These are phyloP conservation scores for Gymnocephalus cernua DNA, from an alignment of 2,113 vertebrate species.

Conservation along the genomic window DNA sequence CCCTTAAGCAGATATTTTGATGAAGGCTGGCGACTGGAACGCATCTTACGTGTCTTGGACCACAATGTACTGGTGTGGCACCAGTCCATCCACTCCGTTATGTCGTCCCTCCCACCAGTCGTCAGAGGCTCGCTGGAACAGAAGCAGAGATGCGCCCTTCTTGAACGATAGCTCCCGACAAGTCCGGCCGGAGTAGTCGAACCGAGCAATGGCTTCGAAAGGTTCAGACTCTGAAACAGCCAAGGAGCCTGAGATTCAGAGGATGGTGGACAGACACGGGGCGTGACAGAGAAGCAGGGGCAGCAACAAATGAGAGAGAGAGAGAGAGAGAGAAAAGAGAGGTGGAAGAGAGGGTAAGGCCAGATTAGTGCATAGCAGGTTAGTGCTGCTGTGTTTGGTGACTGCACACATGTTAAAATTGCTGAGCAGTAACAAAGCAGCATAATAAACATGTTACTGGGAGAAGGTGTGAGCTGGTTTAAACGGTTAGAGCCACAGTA, in stretches of 20 bases:
- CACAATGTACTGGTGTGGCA: slow-evolving; percentile 96
- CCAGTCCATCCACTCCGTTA: slow-evolving; percentile 92
- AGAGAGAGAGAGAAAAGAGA: neutral
- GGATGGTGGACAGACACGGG: slow-evolving; percentile 47
- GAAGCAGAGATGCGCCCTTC: slow-evolving; percentile 93
- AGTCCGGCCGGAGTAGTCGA: slow-evolving; percentile 94
- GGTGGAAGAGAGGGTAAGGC: slow-evolving; percentile 38
- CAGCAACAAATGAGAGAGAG: neutral
- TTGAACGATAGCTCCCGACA: slow-evolving; percentile 94
- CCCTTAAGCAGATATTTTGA: neutral
- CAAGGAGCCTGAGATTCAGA: slow-evolving; percentile 83
- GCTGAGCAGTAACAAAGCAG: slow-evolving; percentile 42
- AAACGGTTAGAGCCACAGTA: slow-evolving; percentile 29
- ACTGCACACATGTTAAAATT: slow-evolving; percentile 35
- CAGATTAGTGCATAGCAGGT: slow-evolving; percentile 75
- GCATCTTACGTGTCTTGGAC: slow-evolving; percentile 93
- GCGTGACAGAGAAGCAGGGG: slow-evolving; percentile 39
- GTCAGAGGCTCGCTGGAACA: slow-evolving; percentile 92
- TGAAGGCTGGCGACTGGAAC: neutral
- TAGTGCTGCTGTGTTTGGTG: slow-evolving; percentile 61
- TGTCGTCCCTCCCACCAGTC: slow-evolving; percentile 98
- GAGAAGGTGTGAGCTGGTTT: slow-evolving; percentile 48
- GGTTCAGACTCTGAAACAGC: slow-evolving; percentile 92
- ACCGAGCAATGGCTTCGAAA: slow-evolving; percentile 93
- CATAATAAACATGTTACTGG: slow-evolving; percentile 17